Evolutionary conservation across 2,797 vertebrate species (phyloP), one percentile per base, ranked within the genome.

Genomic region (Bradypodion ventrale): DNA sequence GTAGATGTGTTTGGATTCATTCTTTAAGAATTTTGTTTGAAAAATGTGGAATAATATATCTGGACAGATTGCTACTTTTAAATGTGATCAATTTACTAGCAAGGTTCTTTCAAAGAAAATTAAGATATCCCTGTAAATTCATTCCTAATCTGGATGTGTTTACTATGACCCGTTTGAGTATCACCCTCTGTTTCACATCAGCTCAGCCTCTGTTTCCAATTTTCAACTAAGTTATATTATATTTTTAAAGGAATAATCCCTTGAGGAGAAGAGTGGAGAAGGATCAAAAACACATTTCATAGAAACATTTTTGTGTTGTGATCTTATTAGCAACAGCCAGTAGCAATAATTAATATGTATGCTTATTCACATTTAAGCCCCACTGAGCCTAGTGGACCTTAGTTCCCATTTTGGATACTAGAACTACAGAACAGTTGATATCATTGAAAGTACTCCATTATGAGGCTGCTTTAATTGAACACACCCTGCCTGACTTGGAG

Each of bases 191-290:
- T 23, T 89, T 63, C 77, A 78, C 27, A 80, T 52, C 40, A 35
- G 89, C 1, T 37, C 29, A 89, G 80, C 46, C 27, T 83, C 5
- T 86, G 9, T 19, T 87, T 78, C 68, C 46, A 87, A 69, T 84
- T 8, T 65, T 79, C 83, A 77, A 37, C 44, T 80, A 66, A 81
- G 73, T 56, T 40, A 40, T 40, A 84, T 35, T 23, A 88, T 27
- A 81, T 90, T 88, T 86, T 79, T 49, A 87, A 89, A 84, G 2
- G 56, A 87, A 75, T 25, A 4, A n/a, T 12, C 3, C 10, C 40
- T 27, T 78, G 44, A 29, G 13, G 37, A n/a, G 73, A 16, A 42
- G 23, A n/a, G n/a, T n/a, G n/a, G n/a, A 21, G 15, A 10, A 62
- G 5, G 40, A 32, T 32, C 37, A 29, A 16, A 86, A 91, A 62